These are phyloP conservation scores for Bombyx mori DNA, from an alignment of 1,140 invertebrate species.

Conservation along the genomic window ASM3026992v2 NC_085133.1:9779001-9779500, in stretches of 20 bases:
- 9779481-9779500: conserved; percentile 37
- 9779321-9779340: conserved; percentile 26
- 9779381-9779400: conserved; percentile 37
- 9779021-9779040: conserved; percentile 44
- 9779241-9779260: conserved; percentile 27
- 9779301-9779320: conserved; percentile 24
- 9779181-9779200: conserved; percentile 30
- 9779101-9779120: conserved; percentile 29
- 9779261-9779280: conserved; percentile 27
- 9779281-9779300: conserved; percentile 25
- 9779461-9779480: conserved; percentile 38
- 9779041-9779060: conserved; percentile 32
- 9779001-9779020: conserved; percentile 39
- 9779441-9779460: conserved; percentile 35
- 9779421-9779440: conserved; percentile 41
- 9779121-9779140: conserved; percentile 20
- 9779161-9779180: conserved; percentile 34
- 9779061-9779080: conserved; percentile 37
- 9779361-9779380: conserved; percentile 37
- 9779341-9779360: conserved; percentile 39
- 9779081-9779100: conserved; percentile 29
- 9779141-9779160: conserved; percentile 30
- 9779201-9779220: conserved; percentile 34
- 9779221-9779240: conserved; percentile 30
- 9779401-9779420: conserved; percentile 39